Evolutionary conservation across 2,888 invertebrate species (phyloP), one percentile per base, ranked within the genome.

Genomic region (Fissipunctia ypsillon): DNA sequence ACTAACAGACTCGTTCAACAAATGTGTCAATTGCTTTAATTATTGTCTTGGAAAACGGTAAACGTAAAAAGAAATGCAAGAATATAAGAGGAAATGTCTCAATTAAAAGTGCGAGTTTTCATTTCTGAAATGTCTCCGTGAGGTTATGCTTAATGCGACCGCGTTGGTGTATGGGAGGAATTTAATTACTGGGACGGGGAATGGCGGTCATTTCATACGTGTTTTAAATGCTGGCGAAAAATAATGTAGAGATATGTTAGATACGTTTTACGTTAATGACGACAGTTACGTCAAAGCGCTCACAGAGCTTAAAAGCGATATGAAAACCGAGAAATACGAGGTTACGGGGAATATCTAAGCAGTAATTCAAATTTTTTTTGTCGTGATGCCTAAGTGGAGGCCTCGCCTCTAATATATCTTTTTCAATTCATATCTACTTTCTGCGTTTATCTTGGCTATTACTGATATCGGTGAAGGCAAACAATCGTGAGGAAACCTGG

Each of bases 21-120:
- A 73, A 83, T 83, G 81, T 83, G 84, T 79, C 79, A 82, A 82
- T 78, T 74, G 74, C 72, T 69, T 74, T 82, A 84, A 84, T 84
- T 64, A 69, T 68, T 59, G 65, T 52, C 45, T 54, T 64, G 64
- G 72, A 67, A 70, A 83, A 70, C 74, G 57, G 74, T 75, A 78
- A 81, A 71, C n/a, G 56, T 67, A 67, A 69, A 56, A 52, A 83
- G 68, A 74, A 68, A 83, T 69, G 25, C 19, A 59, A 78, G 63
- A 69, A 59, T 64, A 50, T 69, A 50, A 72, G 12, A 57, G 50
- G 35, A 79, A 84, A 82, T 84, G 19, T 52, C 72, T 85, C 52
- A 74, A 82, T 85, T 79, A 76, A 82, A 84, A 73, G 48, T 72
- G 69, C 48, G 54, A 66, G 71, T 76, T 71, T 74, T 84, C 73